Evolutionary conservation across 2,113 vertebrate genomes (phyloP), one percentile per base, ranked within the genome.

Genomic region (Tamias sibiricus): DNA sequence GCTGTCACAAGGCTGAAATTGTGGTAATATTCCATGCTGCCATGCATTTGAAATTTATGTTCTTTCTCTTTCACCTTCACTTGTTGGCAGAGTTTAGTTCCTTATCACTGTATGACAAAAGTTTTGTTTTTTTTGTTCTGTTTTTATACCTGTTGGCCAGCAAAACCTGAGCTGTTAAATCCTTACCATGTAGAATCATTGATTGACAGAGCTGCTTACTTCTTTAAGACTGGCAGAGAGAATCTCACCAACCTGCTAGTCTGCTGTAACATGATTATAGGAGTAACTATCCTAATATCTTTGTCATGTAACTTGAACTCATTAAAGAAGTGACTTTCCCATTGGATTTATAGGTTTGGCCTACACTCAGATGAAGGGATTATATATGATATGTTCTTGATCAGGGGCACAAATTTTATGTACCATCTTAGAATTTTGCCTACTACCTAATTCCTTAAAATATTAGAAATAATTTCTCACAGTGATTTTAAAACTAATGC

Each of bases 341-440:
- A 59, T 9, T 9, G 26, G 20, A 84, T 54, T 81, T 54, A 68
- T 8, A 49, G 16, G 37, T 32, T 59, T 32, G 12, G 6, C 4
- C 35, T n/a, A 49, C 4, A 35, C 3, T 69, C 3, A 62, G 17
- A 44, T 12, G 37, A 85, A 0, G 0, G 0, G 12, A 37, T 89
- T 66, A 40, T 47, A 44, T 0, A 19, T 28, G 4, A 14, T 42
- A 0, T 74, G 12, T 52, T 52, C 54, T 17, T 44, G 4, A 16
- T 7, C 14, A 76, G 30, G 4, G 19, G 4, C 11, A 62, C 3
- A 14, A 44, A 76, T 62, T 16, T 16, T 52, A 3, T 24, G 20
- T 24, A 2, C 30, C 30, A 17, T 26, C 3, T 95, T 77, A 59
- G 4, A 90, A 71, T 71, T 77, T 42, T 72, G 13, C 22, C 28